A percentile compares a stretch with the other conserved stretches of the same genome.
These are phyloP conservation scores for Eurytoma adleriae DNA, from an alignment of 2,888 invertebrate genomes.

Conservation along the genomic window DNA sequence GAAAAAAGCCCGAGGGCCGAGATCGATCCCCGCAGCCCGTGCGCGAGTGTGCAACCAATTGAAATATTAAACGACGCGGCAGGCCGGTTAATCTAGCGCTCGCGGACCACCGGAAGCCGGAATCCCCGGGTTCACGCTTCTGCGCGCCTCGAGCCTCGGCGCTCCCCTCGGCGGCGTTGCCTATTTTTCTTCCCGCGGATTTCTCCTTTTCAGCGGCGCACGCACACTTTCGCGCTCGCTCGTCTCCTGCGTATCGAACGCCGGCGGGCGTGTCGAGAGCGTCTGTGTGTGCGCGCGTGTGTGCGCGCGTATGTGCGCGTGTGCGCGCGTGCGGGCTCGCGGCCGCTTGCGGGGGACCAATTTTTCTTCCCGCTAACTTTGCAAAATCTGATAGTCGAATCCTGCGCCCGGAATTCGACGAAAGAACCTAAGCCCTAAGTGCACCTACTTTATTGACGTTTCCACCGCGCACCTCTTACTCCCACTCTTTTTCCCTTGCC, in stretches of 20 bases:
- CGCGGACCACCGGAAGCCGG: too few relatives aligned
- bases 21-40: slow-evolving; percentile 35
- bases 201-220: slow-evolving; percentile 19
- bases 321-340: neutral
- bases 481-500: neutral
- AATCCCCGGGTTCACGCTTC: too few relatives aligned
- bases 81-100: too few relatives aligned
- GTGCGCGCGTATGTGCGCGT: too few relatives aligned
- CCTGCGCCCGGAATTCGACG: slow-evolving; percentile 7
- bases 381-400: slow-evolving; percentile 49
- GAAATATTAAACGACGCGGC: slow-evolving; percentile 44
- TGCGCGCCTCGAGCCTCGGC: neutral
- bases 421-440: slow-evolving; percentile 27
- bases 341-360: neutral
- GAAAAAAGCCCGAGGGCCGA: neutral
- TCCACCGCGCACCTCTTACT: neutral
- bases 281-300: too few relatives aligned
- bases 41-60: slow-evolving; percentile 27
- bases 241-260: neutral
- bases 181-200: slow-evolving; percentile 13
- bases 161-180: neutral
- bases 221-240: neutral
- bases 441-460: slow-evolving; percentile 46
- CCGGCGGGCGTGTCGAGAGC: too few relatives aligned
- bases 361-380: slow-evolving; percentile 42